Evolutionary conservation across 2,797 vertebrate genomes (phyloP), one percentile per base, ranked within the genome.

Genomic region (Gorsachius magnificus): DNA sequence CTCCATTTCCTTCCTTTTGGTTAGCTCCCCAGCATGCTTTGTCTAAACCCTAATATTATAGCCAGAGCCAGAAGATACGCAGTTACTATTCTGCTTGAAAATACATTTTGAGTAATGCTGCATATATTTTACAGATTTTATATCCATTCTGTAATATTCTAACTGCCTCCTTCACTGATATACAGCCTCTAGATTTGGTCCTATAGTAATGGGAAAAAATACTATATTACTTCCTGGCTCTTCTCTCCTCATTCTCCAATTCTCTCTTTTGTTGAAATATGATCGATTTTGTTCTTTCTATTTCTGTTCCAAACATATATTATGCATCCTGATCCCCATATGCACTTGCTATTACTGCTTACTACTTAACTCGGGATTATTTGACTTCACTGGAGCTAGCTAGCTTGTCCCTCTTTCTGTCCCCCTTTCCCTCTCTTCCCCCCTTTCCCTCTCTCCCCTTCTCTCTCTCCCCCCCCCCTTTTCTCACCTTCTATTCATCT

Each of bases 231-330:
- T 97, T 96, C 36, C 90, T 95, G 83, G 85, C 95, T 97, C 94
- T 96, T 97, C 91, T 97, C 94, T 96, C 83, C 95, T 90, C 92
- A 93, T 97, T 96, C 68, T 94, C 90, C 93, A 94, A 63, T 96
- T 97, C 95, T 96, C 91, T 96, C 45, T 71, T 95, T 60, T 46
- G 31, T 87, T 97, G 94, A 97, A 97, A 96, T 96, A 96, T 82
- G 91, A 89, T 95, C 87, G 81, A 82, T 95, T 97, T 96, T 95
- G 64, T 95, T 95, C 91, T 83, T 95, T 92, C 87, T 89, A 35
- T 95, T 96, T 96, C 94, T 95, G 68, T 81, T 93, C 50, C 88
- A 89, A 94, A 90, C 58, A 88, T 87, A 53, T 69, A 94, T 95
- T 95, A 91, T 70, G 65, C 41, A 83, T 92, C 84, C 25, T 19